A percentile compares a stretch with the other conserved stretches of the same genome.
phyloP scores from a whole-genome alignment of 2,797 vertebrate species.

The Manis crassicaudata region DNA sequence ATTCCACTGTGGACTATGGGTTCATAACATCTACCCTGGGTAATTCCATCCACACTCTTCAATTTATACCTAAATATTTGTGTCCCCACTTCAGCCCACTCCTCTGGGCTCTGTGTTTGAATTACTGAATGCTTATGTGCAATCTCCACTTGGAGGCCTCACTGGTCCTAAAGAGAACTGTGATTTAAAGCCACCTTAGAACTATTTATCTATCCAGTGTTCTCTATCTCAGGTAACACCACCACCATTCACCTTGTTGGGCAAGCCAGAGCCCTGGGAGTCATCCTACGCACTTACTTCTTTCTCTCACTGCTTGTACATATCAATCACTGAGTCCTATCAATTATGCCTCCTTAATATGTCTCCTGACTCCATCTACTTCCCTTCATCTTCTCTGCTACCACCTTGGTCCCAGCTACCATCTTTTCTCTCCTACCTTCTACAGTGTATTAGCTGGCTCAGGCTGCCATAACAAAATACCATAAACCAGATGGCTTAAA shows the following conservation, averaged over 20 bases:
- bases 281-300: neutral
- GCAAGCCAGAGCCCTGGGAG: slow-evolving; percentile 12
- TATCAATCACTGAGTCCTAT: slow-evolving; percentile 15
- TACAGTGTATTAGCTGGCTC: neutral
- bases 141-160: neutral
- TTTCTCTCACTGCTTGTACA: neutral
- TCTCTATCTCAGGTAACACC: slow-evolving; percentile 28
- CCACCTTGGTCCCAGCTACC: neutral
- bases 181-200: slow-evolving; percentile 55
- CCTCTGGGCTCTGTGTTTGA: slow-evolving; percentile 30
- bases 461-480: neutral
- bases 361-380: neutral
- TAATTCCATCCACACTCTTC: slow-evolving; percentile 12
- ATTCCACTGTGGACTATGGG: neutral
- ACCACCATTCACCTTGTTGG: neutral
- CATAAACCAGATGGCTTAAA: neutral
- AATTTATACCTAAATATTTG: slow-evolving; percentile 27
- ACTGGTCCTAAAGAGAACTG: slow-evolving; percentile 15
- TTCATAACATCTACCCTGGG: neutral
- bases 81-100: neutral
- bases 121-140: slow-evolving; percentile 10
- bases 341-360: neutral
- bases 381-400: neutral
- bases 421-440: slow-evolving; percentile 29
- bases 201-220: neutral